Evolutionary conservation across 2,888 invertebrate genomes (phyloP), one percentile per base, ranked within the genome.

Genomic region (Pandemis heparana): DNA sequence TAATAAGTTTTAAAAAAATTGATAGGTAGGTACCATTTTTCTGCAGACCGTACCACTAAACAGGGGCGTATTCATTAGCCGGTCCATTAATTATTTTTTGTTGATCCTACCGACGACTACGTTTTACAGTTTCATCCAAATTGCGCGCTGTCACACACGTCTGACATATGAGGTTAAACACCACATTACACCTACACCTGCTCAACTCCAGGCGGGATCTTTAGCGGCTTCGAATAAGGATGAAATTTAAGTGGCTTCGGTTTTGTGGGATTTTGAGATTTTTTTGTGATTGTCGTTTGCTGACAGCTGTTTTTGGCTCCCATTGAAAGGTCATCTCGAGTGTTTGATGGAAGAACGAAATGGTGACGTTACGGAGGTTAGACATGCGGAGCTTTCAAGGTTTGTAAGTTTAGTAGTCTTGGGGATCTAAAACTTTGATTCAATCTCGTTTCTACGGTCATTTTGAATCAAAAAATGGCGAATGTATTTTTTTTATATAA

Each of bases 41-140:
- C 41, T 73, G 59, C 59, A 5, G 39, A 62, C 74, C 43, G 43
- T 74, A 66, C 70, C 48, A n/a, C 69, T 83, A 84, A 87, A 85
- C 85, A 83, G 78, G 80, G 80, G 83, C 83, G 87, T 88, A 90
- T 92, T 92, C 91, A 92, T 92, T 92, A 92, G 89, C 82, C 81
- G 83, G 80, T 74, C 86, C 91, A 92, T 92, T 92, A 91, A 92
- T 92, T 91, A 92, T 91, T 91, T 92, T 92, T 92, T 91, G 91
- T 91, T 86, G 86, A 89, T 88, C 84, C 88, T 62, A 86, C 80
- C 75, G 81, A 85, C 83, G 51, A 79, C 84, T 82, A 76, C 78
- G 82, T 80, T 85, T 86, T 84, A 87, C 86, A 85, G 87, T 89
- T 87, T 86, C 86, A 89, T 88, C 87, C 87, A 84, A 87, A 89